phyloP scores from a whole-genome alignment of 1,140 invertebrate species.

The Eurosta solidaginis region DNA sequence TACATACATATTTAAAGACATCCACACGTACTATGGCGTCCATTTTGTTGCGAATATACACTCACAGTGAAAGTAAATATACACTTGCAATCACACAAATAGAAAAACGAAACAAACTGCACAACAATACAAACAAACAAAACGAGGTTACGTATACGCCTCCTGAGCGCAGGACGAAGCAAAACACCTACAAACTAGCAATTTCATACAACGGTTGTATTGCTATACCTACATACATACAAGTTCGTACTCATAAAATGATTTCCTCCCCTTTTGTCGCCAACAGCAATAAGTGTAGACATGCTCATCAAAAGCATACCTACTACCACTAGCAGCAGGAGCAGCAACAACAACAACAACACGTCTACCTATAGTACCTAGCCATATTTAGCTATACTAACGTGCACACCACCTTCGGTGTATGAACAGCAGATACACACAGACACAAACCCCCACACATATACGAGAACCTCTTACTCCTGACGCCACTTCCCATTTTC shows the following conservation, averaged over 20 bases:
- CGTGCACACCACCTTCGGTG: conserved; percentile 20
- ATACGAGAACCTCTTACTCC: neutral
- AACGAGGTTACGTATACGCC: conserved; percentile 14
- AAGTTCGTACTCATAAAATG: neutral
- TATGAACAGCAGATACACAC: neutral
- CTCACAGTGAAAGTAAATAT: neutral
- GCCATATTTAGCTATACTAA: neutral
- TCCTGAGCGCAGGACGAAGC: neutral
- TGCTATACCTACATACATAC: neutral
- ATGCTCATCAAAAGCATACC: conserved; percentile 27
- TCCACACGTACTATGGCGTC: neutral
- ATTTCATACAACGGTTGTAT: neutral
- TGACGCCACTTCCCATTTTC: neutral
- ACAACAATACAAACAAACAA: neutral
- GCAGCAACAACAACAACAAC: neutral
- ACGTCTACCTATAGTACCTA: neutral
- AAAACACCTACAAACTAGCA: neutral
- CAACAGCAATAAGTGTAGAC: conserved; percentile 19
- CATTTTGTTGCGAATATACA: conserved; percentile 7
- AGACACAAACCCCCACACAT: neutral
- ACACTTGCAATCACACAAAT: neutral
- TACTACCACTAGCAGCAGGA: conserved; percentile 8
- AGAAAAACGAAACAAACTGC: too few species aligned
- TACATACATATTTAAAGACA: neutral
- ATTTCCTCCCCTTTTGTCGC: conserved; percentile 19